Conservation (phyloP, 2,113 vertebrate species). For the Saccopteryx bilineata region DNA sequence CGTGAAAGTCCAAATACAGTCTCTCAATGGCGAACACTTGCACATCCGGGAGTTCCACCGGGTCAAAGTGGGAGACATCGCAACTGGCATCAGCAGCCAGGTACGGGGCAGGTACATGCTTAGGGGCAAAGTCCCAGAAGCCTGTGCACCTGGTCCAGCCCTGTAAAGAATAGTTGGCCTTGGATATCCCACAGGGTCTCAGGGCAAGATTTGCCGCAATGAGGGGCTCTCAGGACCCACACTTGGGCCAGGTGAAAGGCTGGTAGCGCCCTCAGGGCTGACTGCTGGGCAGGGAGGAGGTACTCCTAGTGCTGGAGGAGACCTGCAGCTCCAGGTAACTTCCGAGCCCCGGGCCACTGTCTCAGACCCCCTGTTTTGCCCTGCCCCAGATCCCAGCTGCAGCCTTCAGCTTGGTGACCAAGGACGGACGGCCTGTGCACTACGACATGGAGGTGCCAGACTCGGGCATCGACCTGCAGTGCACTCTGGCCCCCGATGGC, state of each 20-base stretch:
- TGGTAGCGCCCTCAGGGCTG: not conserved
- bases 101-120: conserved; percentile 84
- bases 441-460: conserved; percentile 94
- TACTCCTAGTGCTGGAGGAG: not conserved
- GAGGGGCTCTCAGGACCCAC: not conserved
- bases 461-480: conserved; percentile 93
- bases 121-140: not conserved
- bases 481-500: conserved; percentile 93
- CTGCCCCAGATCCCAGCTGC: conserved; percentile 92
- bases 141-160: not conserved
- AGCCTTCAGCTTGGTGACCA: conserved; percentile 94
- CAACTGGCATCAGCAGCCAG: conserved; percentile 98
- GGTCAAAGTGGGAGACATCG: conserved; percentile 96
- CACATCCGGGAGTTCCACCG: conserved; percentile 95
- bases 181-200: not conserved
- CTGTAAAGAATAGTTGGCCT: not conserved
- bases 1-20: conserved; percentile 94
- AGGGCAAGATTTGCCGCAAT: not conserved
- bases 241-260: not conserved
- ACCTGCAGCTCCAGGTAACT: not conserved
- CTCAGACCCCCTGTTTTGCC: conserved; percentile 13
- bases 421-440: conserved; percentile 90
- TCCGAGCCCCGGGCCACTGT: not conserved
- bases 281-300: not conserved
- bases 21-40: conserved; percentile 92